Base-by-base conservation (phyloP, 2,797 vertebrate genomes). In the Masticophis lateralis region DNA sequence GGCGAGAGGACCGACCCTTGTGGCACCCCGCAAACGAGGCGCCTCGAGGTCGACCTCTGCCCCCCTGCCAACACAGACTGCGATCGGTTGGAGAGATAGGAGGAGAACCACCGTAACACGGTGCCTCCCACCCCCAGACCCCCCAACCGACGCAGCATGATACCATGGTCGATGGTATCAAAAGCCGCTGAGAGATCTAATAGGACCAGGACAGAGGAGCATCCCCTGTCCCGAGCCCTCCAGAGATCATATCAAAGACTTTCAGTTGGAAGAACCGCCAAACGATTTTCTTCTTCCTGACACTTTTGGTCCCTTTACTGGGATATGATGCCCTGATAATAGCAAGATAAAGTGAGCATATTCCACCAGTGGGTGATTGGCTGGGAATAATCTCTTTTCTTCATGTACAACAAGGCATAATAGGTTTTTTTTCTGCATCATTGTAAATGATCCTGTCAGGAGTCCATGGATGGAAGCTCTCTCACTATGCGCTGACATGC, bases 401-500 rank as follows among this genome's bases (percentile, higher is more conserved):
- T 92, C 59, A 56, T 27, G 18, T 18, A 61, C 32, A 61, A 66
- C 63, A 91, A 88, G 61, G 87, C 57, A 55, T 93, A 94, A 63
- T 1, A 0, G 0, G 16, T 32, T 92, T 91, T 32, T 32, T 61
- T 94, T 86, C 86, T 91, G 74, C 88, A 88, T 92, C 66, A 2
- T 1, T 69, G 90, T 0, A 91, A 79, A 0, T 92, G 93, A 92
- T 28, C 8, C 93, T 92, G 92, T 93, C n/a, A 4, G 87, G 66
- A 90, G 60, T 11, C 14, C 94, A 89, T 16, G 90, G 90, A 90
- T 94, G 79, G 94, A 92, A 94, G 91, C 92, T 95, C 37, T 51
- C 90, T 94, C 89, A n/a, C 91, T 90, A 51, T 89, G 89, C 90
- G 63, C 95, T 95, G 94, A 93, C 92, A 91, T 92, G 93, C 94